Evolutionary conservation across 1,140 invertebrate species (phyloP).

Genomic region (Dendroctonus valens): DNA sequence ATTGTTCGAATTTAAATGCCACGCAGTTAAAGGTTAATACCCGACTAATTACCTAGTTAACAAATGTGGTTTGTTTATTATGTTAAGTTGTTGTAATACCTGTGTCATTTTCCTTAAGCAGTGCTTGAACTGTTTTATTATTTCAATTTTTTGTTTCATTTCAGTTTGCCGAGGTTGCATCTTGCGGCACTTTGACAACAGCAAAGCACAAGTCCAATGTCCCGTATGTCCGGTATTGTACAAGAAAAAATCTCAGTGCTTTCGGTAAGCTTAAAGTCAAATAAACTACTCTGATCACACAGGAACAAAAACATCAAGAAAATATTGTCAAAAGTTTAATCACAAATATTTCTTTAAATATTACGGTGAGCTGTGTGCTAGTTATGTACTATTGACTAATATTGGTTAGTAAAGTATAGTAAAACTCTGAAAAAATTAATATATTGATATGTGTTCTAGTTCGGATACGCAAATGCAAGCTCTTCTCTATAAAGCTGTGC

Average conservation of each 20-base stretch:
- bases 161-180: slow-evolving; percentile 88
- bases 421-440: not conserved
- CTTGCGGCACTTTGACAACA: slow-evolving; percentile 69
- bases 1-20: not conserved
- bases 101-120: not conserved
- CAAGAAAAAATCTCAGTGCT: slow-evolving; percentile 44
- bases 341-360: too few relatives aligned
- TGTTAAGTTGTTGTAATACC: too few relatives aligned
- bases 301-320: too few relatives aligned
- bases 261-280: slow-evolving; percentile 34
- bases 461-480: slow-evolving; percentile 89
- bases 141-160: slow-evolving; percentile 15
- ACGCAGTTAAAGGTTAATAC: not conserved
- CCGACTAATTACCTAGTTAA: not conserved
- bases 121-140: not conserved
- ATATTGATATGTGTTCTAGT: slow-evolving; percentile 51
- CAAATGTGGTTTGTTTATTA: not conserved
- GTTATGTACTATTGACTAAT: too few relatives aligned
- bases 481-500: slow-evolving; percentile 94
- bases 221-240: slow-evolving; percentile 44
- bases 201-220: slow-evolving; percentile 39
- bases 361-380: too few relatives aligned
- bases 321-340: too few relatives aligned
- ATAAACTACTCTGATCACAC: too few relatives aligned
- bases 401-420: too few relatives aligned